These are phyloP conservation scores for Desoria tigrina DNA, from an alignment of 2,888 invertebrate species.

Conservation along the genomic window DNA sequence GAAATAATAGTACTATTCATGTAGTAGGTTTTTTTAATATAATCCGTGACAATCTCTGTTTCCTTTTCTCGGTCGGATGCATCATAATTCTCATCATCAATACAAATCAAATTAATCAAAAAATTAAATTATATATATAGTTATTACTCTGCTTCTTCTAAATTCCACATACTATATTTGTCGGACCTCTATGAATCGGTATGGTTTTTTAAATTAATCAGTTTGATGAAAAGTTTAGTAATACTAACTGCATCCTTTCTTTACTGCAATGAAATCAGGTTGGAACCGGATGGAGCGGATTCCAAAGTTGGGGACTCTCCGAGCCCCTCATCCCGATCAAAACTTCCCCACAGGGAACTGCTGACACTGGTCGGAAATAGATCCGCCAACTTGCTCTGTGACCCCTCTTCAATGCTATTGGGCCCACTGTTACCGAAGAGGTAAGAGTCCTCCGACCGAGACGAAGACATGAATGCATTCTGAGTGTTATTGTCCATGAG, in stretches of 20 bases:
- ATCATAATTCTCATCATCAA: too few species aligned
- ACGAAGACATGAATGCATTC: constrained; percentile 43
- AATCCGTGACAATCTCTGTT: too few species aligned
- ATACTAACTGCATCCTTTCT: background rate
- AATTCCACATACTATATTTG: too few species aligned
- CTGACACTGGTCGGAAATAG: constrained; percentile 46
- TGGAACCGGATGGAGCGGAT: constrained; percentile 67
- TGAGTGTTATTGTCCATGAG: constrained; percentile 38
- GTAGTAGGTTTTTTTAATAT: too few species aligned
- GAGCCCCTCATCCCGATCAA: constrained; percentile 80
- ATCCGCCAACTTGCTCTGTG: constrained; percentile 50
- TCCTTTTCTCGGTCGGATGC: too few species aligned
- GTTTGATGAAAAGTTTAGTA: background rate
- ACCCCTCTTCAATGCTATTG: constrained; percentile 44
- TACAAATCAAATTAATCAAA: too few species aligned
- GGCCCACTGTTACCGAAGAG: constrained; percentile 48
- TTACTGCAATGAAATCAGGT: constrained; percentile 18
- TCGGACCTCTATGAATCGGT: too few species aligned
- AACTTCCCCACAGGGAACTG: constrained; percentile 60
- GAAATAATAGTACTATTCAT: too few species aligned
- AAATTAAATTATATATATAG: too few species aligned
- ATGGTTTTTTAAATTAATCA: too few species aligned
- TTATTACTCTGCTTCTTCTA: too few species aligned
- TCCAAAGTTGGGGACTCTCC: constrained; percentile 87
- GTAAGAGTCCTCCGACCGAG: constrained; percentile 50